These are phyloP conservation scores for Heptranchias perlo DNA, from an alignment of 2,113 vertebrate genomes.

Conservation along the genomic window DNA sequence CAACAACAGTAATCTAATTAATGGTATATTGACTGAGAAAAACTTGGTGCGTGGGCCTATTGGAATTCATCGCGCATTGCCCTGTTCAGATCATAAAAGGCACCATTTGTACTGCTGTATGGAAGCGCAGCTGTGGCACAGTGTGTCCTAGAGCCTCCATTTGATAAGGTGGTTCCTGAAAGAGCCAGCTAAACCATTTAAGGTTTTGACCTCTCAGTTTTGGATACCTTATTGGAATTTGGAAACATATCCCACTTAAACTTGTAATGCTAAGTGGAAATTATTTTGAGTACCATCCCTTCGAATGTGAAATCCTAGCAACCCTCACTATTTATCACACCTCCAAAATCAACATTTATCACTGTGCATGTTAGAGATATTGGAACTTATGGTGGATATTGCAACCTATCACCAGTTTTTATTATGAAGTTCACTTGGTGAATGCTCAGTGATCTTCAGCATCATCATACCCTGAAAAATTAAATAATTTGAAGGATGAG, in stretches of 20 bases:
- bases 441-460: neutral
- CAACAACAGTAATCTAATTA: neutral
- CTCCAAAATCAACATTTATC: neutral
- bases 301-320: neutral
- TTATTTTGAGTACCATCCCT: neutral
- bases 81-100: too few relatives aligned
- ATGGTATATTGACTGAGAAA: neutral
- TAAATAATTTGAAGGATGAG: neutral
- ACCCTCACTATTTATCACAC: neutral
- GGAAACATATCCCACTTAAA: neutral
- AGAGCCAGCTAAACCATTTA: neutral
- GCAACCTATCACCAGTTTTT: neutral
- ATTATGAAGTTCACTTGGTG: neutral
- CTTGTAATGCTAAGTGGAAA: neutral
- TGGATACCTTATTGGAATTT: neutral
- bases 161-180: neutral
- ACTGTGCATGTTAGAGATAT: neutral
- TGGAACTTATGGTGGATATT: neutral
- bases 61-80: neutral
- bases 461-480: neutral
- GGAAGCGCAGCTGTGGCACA: neutral
- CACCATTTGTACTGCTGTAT: too few relatives aligned
- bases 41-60: neutral
- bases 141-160: neutral
- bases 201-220: neutral